Evolutionary conservation across 2,888 invertebrate species (phyloP).

Genomic region (Macropis europaea): DNA sequence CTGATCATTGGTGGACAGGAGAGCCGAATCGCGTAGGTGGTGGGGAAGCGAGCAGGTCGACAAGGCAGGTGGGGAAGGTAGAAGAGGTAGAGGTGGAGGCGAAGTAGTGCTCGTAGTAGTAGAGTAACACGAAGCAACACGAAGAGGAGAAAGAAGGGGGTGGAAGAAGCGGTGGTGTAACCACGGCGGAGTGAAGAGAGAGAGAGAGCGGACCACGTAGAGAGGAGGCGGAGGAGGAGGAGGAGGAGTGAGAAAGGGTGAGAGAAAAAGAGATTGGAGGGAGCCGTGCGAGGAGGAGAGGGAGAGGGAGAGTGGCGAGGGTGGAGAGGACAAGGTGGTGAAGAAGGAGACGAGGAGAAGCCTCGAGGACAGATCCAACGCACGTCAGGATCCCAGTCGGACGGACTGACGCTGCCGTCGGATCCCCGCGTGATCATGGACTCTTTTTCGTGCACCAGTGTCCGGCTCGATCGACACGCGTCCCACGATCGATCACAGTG

Average conservation of each 20-base stretch:
- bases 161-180: constrained; percentile 63
- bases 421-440: constrained; percentile 50
- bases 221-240: constrained; percentile 45
- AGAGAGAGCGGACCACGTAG: constrained; percentile 47
- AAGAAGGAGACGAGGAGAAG: constrained; percentile 68
- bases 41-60: constrained; percentile 68
- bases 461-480: constrained; percentile 25
- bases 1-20: constrained; percentile 78
- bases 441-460: constrained; percentile 36
- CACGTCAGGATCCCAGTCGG: constrained; percentile 67
- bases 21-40: constrained; percentile 63
- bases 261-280: constrained; percentile 39
- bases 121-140: constrained; percentile 57
- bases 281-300: constrained; percentile 32
- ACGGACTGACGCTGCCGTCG: constrained; percentile 64
- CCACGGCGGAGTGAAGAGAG: constrained; percentile 30
- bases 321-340: constrained; percentile 61
- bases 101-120: constrained; percentile 52
- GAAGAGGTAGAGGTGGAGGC: constrained; percentile 56
- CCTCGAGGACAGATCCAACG: constrained; percentile 73
- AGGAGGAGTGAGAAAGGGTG: constrained; percentile 38
- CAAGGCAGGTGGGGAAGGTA: constrained; percentile 68
- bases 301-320: constrained; percentile 57
- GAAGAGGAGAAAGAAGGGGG: constrained; percentile 54
- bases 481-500: constrained; percentile 13